Base-by-base conservation (phyloP, 2,113 vertebrate genomes). In the Rhinoptilus africanus region DNA sequence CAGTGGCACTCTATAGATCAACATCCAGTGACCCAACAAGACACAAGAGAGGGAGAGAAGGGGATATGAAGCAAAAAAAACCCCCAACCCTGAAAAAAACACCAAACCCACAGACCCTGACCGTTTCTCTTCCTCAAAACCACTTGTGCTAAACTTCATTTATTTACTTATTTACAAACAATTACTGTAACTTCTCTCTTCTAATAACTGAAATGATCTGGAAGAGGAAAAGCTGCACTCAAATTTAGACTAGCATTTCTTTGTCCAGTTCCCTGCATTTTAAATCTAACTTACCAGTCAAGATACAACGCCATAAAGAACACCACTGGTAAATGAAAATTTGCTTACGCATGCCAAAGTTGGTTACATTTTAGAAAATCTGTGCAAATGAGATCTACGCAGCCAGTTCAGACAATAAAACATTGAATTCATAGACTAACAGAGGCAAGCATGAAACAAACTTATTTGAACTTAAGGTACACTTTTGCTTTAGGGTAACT, bases 1-100 rank as follows among this genome's bases (percentile, higher is more conserved):
- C 99, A 7, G 99, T 99, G 88, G 98, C 98, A 4, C 99, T 99
- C 99, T 99, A 77, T 2, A 62, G n/a, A 74, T 37, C 37, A 91
- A 47, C 32, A 71, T 11, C 35, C 88, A 34, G 62, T 39, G 51
- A 72, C 11, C 28, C 79, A 67, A 67, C 6, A 74, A 59, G 59
- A 54, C 41, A 64, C 7, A 63, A 15, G 24, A 45, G 3, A 6
- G 20, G 4, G 8, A 53, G 4, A 66, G 9, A 7, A 76, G 6
- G 10, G 34, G 4, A 28, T 34, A 48, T 19, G 10, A 6, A 59
- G 69, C 78, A 48, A 32, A 62, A 24, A 20, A 16, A 11, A 47
- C 51, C 45, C 5, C 23, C 41, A 23, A 37, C 7, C 16, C 10
- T 7, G 27, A 39, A 28, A 63, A 63, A 20, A 51, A 24, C 24